phyloP scores from a whole-genome alignment of 2,113 vertebrate species.

The Pandion haliaetus region DNA sequence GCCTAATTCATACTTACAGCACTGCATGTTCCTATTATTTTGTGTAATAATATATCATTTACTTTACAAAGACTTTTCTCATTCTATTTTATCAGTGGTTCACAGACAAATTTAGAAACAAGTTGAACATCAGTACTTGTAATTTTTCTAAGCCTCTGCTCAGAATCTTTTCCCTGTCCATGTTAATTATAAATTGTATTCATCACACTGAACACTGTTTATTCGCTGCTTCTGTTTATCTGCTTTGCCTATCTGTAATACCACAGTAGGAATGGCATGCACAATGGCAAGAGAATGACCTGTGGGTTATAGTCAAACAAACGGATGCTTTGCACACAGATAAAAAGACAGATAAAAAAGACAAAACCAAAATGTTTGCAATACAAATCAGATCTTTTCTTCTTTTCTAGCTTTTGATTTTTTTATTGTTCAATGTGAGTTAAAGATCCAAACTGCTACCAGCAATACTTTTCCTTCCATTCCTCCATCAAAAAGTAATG shows the following conservation, averaged over 20 bases:
- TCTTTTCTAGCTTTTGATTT: background rate
- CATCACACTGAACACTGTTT: background rate
- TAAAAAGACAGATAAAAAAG: background rate
- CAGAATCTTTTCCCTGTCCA: background rate
- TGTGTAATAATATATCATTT: conserved; percentile 75
- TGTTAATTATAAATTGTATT: conserved; percentile 20
- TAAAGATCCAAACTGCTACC: background rate
- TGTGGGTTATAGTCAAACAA: background rate
- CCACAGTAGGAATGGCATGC: background rate
- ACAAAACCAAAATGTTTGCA: background rate
- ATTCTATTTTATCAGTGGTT: conserved; percentile 63
- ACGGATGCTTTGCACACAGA: background rate
- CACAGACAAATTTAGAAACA: conserved; percentile 57
- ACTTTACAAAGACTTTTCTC: conserved; percentile 48
- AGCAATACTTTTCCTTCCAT: background rate
- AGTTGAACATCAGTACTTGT: conserved; percentile 5
- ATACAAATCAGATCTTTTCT: background rate
- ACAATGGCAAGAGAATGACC: background rate
- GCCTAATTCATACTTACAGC: conserved; percentile 68
- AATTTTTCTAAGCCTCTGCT: conserved; percentile 40
- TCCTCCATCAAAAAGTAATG: background rate
- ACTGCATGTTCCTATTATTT: conserved; percentile 62
- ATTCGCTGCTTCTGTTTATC: conserved; percentile 9
- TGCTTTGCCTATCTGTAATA: background rate
- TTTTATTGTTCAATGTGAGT: background rate